A percentile compares a stretch with the other conserved stretches of the same genome.
These are phyloP conservation scores for Galemys pyrenaicus DNA, from an alignment of 2,113 vertebrate species.

Conservation along the genomic window DNA sequence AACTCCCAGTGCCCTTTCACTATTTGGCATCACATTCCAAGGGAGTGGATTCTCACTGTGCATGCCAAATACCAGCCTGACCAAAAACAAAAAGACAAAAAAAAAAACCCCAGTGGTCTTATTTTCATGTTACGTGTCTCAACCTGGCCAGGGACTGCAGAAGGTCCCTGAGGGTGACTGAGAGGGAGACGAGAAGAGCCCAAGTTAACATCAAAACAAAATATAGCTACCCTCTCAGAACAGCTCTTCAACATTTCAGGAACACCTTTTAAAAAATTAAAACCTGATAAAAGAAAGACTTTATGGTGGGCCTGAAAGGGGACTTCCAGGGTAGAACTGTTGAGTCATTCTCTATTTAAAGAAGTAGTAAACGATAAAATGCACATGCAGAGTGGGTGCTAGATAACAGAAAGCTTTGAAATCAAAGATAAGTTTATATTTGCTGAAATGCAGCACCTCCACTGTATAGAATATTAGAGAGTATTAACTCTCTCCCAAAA, in stretches of 20 bases:
- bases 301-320: not conserved
- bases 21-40: not conserved
- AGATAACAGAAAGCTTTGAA: not conserved
- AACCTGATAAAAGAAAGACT: not conserved
- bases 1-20: not conserved
- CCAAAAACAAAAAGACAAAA: not conserved
- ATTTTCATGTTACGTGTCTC: not conserved
- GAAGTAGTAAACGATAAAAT: not conserved
- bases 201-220: not conserved
- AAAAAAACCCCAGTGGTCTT: not conserved
- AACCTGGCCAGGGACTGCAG: no score
- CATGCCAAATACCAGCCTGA: not conserved
- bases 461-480: not conserved
- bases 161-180: not conserved
- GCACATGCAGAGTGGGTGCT: not conserved
- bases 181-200: not conserved
- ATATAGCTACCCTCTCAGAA: not conserved
- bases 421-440: not conserved
- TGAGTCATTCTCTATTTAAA: not conserved
- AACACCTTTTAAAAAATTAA: not conserved
- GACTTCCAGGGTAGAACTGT: not conserved
- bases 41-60: not conserved
- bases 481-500: not conserved
- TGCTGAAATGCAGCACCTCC: not conserved
- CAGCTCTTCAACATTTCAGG: not conserved